Evolutionary conservation across 2,888 invertebrate genomes (phyloP).

Genomic region (Spatulosminthurus flaviceps): DNA sequence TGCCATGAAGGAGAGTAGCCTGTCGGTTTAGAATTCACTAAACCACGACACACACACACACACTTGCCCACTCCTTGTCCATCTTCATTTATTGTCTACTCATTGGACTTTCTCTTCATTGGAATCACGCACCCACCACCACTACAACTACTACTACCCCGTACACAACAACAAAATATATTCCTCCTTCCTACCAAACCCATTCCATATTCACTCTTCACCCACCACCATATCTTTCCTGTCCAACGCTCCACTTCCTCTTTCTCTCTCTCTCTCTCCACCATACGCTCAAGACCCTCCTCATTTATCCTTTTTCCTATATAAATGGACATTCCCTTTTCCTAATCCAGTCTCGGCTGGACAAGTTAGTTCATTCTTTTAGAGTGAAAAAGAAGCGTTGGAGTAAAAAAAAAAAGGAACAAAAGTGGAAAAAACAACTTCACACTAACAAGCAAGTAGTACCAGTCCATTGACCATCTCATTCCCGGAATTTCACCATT

Average conservation of each 20-base stretch:
- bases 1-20: slow-evolving; percentile 19
- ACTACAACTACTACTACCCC: no score
- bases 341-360: no score
- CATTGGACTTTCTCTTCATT: slow-evolving; percentile 44
- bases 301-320: no score
- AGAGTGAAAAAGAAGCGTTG: no score
- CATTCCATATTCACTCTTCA: slow-evolving; percentile 43
- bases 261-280: slow-evolving; percentile 4
- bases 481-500: no score
- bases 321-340: no score
- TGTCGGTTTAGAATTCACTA: slow-evolving; percentile 26
- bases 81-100: slow-evolving; percentile 52
- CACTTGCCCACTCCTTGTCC: slow-evolving; percentile 48
- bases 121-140: background rate
- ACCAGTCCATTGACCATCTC: no score
- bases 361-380: no score
- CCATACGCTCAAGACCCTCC: no score
- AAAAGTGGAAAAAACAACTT: no score
- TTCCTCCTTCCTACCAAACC: background rate
- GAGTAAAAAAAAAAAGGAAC: no score
- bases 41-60: slow-evolving; percentile 4
- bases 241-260: slow-evolving; percentile 18
- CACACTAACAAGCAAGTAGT: no score
- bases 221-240: slow-evolving; percentile 40
- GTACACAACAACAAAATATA: background rate